Evolutionary conservation across 1,140 invertebrate species (phyloP).

Genomic region (Heliconius hewitsoni): DNA sequence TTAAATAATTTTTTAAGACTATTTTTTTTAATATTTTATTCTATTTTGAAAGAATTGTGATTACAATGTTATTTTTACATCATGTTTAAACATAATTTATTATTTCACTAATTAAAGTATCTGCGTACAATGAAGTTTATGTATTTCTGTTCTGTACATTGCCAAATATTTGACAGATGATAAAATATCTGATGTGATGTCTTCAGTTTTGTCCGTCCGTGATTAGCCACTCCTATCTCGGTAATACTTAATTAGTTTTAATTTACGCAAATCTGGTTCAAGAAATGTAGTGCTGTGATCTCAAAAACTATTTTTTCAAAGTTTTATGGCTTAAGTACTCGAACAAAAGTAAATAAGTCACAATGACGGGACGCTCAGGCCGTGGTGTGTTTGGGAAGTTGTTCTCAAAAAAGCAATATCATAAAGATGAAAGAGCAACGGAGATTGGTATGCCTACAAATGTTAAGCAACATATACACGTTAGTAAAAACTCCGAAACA

Average conservation of each 20-base stretch:
- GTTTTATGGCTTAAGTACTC: constrained; percentile 57
- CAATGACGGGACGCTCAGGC: constrained; percentile 76
- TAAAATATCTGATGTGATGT: constrained; percentile 58
- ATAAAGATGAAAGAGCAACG: constrained; percentile 73
- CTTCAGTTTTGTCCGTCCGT: constrained; percentile 65
- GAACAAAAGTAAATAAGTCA: constrained; percentile 52
- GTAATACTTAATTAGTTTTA: constrained; percentile 63
- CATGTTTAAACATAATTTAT: background rate
- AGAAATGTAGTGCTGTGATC: constrained; percentile 70
- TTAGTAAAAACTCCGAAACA: constrained; percentile 88
- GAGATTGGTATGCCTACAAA: constrained; percentile 89
- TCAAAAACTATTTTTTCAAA: constrained; percentile 51
- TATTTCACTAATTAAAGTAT: background rate
- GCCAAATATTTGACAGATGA: constrained; percentile 66
- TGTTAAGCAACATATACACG: constrained; percentile 91
- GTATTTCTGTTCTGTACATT: constrained; percentile 43
- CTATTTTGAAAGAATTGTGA: background rate
- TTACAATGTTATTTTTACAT: background rate
- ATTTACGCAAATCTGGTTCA: constrained; percentile 47
- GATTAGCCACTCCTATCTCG: constrained; percentile 76
- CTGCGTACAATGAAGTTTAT: constrained; percentile 42
- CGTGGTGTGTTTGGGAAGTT: constrained; percentile 78
- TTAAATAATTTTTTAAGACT: background rate
- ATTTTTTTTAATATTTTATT: background rate
- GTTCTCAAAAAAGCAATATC: constrained; percentile 72